Percentiles rank a stretch among this genome's conserved stretches.
Evolutionary conservation across 2,888 invertebrate genomes (phyloP).

Genomic region (Melieria picta): DNA sequence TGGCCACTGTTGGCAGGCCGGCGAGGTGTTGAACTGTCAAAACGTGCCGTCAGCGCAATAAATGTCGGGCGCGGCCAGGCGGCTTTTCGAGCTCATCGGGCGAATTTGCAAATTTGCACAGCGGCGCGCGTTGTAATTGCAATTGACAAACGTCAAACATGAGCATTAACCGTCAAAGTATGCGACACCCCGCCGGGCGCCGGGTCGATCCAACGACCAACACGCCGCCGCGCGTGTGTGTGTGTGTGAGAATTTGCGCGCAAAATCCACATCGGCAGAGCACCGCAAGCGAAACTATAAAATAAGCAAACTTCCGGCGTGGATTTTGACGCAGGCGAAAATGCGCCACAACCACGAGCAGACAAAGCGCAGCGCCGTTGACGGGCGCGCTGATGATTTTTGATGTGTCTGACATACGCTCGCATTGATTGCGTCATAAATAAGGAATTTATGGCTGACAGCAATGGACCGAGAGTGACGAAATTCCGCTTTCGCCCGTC

Average conservation of each 20-base stretch:
- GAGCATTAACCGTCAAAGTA: constrained; percentile 44
- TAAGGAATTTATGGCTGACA: constrained; percentile 65
- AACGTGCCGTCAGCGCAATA: constrained; percentile 45
- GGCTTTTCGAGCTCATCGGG: too few species aligned
- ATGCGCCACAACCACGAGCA: constrained; percentile 12
- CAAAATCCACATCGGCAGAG: constrained; percentile 33
- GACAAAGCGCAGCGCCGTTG: constrained; percentile 17
- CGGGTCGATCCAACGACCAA: not conserved
- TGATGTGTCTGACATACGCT: constrained; percentile 67
- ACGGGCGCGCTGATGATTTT: constrained; percentile 50
- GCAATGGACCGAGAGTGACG: constrained; percentile 45
- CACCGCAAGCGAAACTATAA: constrained; percentile 49
- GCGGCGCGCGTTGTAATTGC: constrained; percentile 20
- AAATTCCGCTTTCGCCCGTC: constrained; percentile 36
- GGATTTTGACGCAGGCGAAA: constrained; percentile 15
- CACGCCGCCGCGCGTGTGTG: constrained; percentile 3
- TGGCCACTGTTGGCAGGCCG: not conserved
- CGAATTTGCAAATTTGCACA: too few species aligned
- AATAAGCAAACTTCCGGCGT: constrained; percentile 62
- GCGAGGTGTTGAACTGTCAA: constrained; percentile 49
- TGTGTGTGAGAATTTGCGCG: constrained; percentile 30
- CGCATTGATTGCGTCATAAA: constrained; percentile 66
- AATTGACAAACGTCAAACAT: constrained; percentile 46
- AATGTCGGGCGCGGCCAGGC: constrained; percentile 27
- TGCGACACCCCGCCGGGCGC: constrained; percentile 18